Conservation (phyloP, 2,797 vertebrate species). For the Poeciliopsis presidionis region DNA sequence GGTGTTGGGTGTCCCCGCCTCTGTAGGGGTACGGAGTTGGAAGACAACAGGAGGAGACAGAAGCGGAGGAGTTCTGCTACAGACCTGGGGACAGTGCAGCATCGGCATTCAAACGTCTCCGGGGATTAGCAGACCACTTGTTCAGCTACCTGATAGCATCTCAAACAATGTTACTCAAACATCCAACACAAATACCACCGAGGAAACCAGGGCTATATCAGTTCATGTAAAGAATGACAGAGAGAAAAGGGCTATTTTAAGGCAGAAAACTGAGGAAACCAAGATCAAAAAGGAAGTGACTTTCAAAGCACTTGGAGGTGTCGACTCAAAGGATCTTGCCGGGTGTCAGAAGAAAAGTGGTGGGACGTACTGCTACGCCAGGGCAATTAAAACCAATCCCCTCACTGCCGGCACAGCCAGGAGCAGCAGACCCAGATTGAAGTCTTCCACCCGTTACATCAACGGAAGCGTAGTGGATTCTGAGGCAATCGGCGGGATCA, state of each 20-base stretch:
- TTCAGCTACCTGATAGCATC: slow-evolving; percentile 49
- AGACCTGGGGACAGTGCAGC: slow-evolving; percentile 76
- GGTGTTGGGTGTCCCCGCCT: slow-evolving; percentile 79
- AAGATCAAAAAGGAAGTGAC: slow-evolving; percentile 83
- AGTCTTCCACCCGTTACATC: slow-evolving; percentile 64
- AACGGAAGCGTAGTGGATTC: slow-evolving; percentile 84
- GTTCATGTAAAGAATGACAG: slow-evolving; percentile 61
- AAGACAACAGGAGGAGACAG: slow-evolving; percentile 71
- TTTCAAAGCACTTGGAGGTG: slow-evolving; percentile 73
- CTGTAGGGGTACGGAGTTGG: slow-evolving; percentile 77
- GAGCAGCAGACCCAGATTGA: slow-evolving; percentile 56
- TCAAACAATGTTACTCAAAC: slow-evolving; percentile 51
- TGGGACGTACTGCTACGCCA: slow-evolving; percentile 65
- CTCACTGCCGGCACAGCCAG: slow-evolving; percentile 48
- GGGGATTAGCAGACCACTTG: slow-evolving; percentile 63
- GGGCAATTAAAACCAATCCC: slow-evolving; percentile 74
- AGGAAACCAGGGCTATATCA: slow-evolving; percentile 48
- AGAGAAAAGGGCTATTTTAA: slow-evolving; percentile 74
- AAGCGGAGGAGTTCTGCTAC: slow-evolving; percentile 55
- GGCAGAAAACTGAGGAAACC: slow-evolving; percentile 71
- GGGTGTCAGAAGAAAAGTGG: slow-evolving; percentile 52
- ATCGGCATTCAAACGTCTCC: slow-evolving; percentile 82
- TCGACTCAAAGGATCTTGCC: slow-evolving; percentile 61
- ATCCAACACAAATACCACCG: slow-evolving; percentile 53
- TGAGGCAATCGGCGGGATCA: slow-evolving; percentile 80